Base-by-base conservation (phyloP, 2,888 invertebrate genomes). In the Mechanitis mazaeus region DNA sequence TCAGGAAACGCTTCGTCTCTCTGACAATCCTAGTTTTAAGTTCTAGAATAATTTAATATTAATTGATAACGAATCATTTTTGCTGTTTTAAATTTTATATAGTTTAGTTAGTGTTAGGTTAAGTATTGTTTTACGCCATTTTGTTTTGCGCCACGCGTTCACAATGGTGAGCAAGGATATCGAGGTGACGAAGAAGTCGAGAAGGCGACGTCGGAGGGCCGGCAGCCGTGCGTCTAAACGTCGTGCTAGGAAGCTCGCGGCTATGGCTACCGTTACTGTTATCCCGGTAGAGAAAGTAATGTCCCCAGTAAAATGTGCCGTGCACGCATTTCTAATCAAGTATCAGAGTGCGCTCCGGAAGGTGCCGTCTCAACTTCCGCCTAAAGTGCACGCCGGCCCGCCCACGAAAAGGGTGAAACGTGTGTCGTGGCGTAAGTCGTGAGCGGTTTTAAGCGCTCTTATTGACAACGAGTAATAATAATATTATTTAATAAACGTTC, bases 401-500 rank as follows among this genome's bases (percentile, higher is more conserved):
- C 74, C 74, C 6, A 76, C 85, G 55, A 88, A 87, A 71, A 77
- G 90, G 59, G 83, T 87, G 64, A 89, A 88, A 65, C 77, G 88
- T 6, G 90, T 90, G 7, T 90, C 90, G 46, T 89, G 87, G 89
- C 78, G 90, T 90, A 80, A 90, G 90, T 87, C 20, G 58, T 54
- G 33, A 54, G 54, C 53, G 33, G 50, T n/a, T 38, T n/a, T 6
- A 38, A 20, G 38, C 38, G 31, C 31, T 50, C 50, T 9, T 31
- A 31, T 6, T 6, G 3, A 3, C 31, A 50, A 9, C 3, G 11
- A 7, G 31, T 50, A 31, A 50, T 9, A 42, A 1, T 1, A 42
- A 9, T 6, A 1, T 38, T 38, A 7, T 42, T 42, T 42, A 9
- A 9, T 9, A 42, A 42, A 42, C 42, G 9, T 42, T 42, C 42